Percentiles rank a stretch among this genome's conserved stretches.
phyloP scores from a whole-genome alignment of 2,888 invertebrate species.

The Zhuqinia jingwanae region DNA sequence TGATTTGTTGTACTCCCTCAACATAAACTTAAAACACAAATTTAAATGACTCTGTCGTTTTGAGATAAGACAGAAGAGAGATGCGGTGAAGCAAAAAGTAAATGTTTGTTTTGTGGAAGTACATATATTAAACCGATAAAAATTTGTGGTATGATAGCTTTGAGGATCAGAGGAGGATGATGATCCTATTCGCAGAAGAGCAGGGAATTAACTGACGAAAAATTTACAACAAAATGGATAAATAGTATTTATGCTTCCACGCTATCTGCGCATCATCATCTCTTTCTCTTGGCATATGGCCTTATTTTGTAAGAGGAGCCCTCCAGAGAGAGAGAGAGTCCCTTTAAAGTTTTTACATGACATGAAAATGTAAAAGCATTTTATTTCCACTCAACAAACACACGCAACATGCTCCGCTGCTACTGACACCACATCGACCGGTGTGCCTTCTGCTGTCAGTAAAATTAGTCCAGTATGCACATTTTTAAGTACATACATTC shows the following conservation, averaged over 20 bases:
- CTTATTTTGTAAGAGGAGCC: slow-evolving; percentile 9
- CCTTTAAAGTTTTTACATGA: slow-evolving; percentile 20
- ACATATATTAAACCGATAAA: slow-evolving; percentile 14
- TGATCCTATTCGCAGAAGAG: slow-evolving; percentile 32
- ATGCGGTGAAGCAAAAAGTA: background rate
- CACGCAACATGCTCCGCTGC: too few relatives aligned
- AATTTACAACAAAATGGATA: slow-evolving; percentile 17
- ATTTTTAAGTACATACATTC: too few relatives aligned
- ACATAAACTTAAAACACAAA: slow-evolving; percentile 36
- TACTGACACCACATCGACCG: background rate
- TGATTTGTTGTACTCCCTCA: slow-evolving; percentile 50
- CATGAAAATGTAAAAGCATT: slow-evolving; percentile 17
- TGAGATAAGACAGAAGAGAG: slow-evolving; percentile 43
- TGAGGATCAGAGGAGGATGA: too few relatives aligned
- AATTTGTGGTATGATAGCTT: slow-evolving; percentile 20
- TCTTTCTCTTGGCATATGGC: slow-evolving; percentile 35
- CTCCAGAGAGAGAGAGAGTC: slow-evolving; percentile 12
- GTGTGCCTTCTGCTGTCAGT: slow-evolving; percentile 24
- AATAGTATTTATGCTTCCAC: background rate
- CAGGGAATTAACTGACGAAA: slow-evolving; percentile 51
- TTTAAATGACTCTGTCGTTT: slow-evolving; percentile 6
- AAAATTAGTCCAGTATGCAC: background rate
- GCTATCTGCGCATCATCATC: background rate
- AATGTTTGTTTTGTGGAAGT: background rate
- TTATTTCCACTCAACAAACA: background rate